Evolutionary conservation across 2,113 vertebrate genomes (phyloP).

Genomic region (Scolopax mira): DNA sequence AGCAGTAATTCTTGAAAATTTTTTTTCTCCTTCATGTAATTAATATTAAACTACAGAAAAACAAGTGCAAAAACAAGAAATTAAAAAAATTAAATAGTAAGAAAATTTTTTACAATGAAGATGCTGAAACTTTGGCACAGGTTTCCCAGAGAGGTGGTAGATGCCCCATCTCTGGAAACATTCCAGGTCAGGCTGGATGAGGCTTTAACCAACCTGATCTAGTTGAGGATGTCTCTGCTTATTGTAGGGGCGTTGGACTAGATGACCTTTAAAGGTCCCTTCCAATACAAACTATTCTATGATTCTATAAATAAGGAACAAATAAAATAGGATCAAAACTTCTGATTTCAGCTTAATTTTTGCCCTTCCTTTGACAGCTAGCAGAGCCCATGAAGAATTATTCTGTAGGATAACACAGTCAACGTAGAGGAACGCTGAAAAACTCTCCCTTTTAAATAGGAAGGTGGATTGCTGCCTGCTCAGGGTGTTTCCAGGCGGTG

Average conservation of each 20-base stretch:
- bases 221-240: not conserved
- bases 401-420: not conserved
- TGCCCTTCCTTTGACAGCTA: not conserved
- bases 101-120: not conserved
- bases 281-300: not conserved
- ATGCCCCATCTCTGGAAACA: not conserved
- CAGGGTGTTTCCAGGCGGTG: not conserved
- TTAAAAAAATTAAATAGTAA: not conserved
- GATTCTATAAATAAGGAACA: not conserved
- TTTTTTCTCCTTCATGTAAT: not conserved
- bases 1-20: not conserved
- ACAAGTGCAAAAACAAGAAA: not conserved
- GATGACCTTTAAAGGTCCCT: not conserved
- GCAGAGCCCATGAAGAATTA: not conserved
- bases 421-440: not conserved
- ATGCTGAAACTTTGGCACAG: not conserved
- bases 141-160: not conserved
- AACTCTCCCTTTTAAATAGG: not conserved
- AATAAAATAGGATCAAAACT: not conserved
- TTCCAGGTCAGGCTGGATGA: not conserved
- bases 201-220: not conserved
- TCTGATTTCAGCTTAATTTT: not conserved
- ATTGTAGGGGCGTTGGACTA: not conserved
- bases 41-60: not conserved
- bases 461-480: not conserved